Evolutionary conservation across 2,888 invertebrate genomes (phyloP), one percentile per base, ranked within the genome.

Genomic region (Hyles lineata): DNA sequence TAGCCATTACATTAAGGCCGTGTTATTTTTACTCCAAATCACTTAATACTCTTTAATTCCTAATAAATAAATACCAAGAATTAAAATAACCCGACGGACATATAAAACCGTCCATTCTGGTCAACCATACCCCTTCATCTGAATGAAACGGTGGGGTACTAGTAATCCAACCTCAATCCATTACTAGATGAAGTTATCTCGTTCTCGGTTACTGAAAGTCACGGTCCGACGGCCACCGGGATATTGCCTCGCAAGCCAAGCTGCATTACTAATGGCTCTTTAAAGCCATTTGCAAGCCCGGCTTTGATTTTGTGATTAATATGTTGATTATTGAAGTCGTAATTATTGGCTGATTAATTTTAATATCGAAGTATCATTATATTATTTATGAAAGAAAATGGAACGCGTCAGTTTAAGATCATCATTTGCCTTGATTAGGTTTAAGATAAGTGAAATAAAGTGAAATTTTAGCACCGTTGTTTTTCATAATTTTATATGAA

Each of bases 161-260:
- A 67, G 50, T 50, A 43, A 50, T 67, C 23, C 67, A 67, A 60
- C 73, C 70, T 72, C 70, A 70, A 62, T 70, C 70, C 58, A 21
- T 32, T 58, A 70, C 55, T 58, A 70, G 70, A 70, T 70, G 52
- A 58, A 58, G 58, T 61, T 25, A 67, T 67, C 43, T 50, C 67
- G 21, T 43, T 17, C 67, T 50, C 67, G 63, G 19, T 55, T 52
- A 19, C n/a, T 32, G 55, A 67, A 67, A 67, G 67, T 67, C 67
- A 67, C 23, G 50, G 43, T 67, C 67, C 43, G 67, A 67, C 43
- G 67, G 50, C 17, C 67, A 4, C 43, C 55, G 67, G 8, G 21
- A 23, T 23, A 67, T 62, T 62, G 43, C 43, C 67, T 67, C 67
- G 67, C 43, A 43, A 43, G 21, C 50, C n/a, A 23, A 17, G 21